Base-by-base conservation (phyloP, 1,140 invertebrate genomes). In the Drosophila albomicans region DNA sequence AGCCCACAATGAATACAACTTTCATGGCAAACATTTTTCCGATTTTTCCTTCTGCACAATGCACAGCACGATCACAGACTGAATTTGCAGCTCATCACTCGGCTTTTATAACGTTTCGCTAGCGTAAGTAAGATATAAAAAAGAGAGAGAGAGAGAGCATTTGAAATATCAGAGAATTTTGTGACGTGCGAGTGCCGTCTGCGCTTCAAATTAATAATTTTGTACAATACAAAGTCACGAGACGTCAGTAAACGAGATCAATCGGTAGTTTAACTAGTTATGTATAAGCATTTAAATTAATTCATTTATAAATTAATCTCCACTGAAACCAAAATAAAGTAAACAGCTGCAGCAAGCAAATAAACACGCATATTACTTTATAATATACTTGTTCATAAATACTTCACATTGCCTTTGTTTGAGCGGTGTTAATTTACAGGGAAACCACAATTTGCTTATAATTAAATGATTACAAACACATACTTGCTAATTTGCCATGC, bases 401-500 rank as follows among this genome's bases (percentile, higher is more conserved):
- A 43, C 48, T 49, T 3, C 13, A 4, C 25, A 16, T 49, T 25
- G 8, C 10, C 7, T 25, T 25, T 49, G 48, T 49, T 49, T 25
- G 1, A 25, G 15, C 25, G 16, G 48, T 49, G 48, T 20, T 7
- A 49, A 49, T 16, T 49, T 2, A 5, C 16, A 25, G 20, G 7
- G 7, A 49, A 49, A 5, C 48, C 48, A 49, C 48, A 49, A 49
- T 25, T 49, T 25, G 48, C 48, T 8, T 11, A 25, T 25, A 49
- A 25, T 49, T 20, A 49, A n/a, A 25, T 20, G 15, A 8, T 32
- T 43, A 28, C 56, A 58, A 58, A 25, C 25, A 48, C 8, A 48
- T 16, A 13, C 20, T 16, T 61, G 15, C 32, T 35, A 61, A 61
- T 61, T 61, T 32, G 1, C 15, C n/a, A 32, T 46, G 43, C 28